Base-by-base conservation (phyloP, 2,888 invertebrate genomes). In the Ischnus inquisitorius region DNA sequence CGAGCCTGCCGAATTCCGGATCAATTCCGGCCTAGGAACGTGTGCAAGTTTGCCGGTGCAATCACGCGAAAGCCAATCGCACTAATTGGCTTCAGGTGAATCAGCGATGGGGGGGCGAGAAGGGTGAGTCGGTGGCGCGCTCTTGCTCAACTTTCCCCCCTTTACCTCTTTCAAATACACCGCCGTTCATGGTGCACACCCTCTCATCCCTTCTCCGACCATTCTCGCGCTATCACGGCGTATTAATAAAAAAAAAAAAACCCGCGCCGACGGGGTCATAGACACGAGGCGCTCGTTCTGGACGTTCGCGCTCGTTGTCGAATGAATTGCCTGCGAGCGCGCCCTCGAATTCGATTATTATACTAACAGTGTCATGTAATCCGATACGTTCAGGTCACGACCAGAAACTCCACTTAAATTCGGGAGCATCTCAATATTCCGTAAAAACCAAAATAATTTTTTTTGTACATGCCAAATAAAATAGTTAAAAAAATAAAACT, bases 41-140 rank as follows among this genome's bases (percentile, higher is more conserved):
- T 83, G 77, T 80, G 72, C 81, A 85, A 82, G 83, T 88, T 89
- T 85, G 86, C 82, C 79, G 67, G 87, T 87, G 86, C 86, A 87
- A 88, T 89, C 86, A 85, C 83, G 86, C 84, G 84, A 83, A 86
- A 87, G 87, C 86, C 86, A 88, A 88, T 88, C 85, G 87, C 79
- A 83, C 87, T 87, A 88, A 89, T 89, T 87, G 87, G 87, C 87
- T 87, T 79, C 86, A 82, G 85, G 86, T 85, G 84, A 86, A 86
- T 88, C 86, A 84, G 84, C 82, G 78, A n/a, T n/a, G 79, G 46
- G 72, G 43, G 14, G 74, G 74, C 5, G 67, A 12, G 64, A 41
- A 16, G 48, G 48, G 77, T 16, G 57, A 34, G n/a, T 43, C 43
- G 79, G 68, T 57, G 71, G 67, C 83, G 28, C 46, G 57, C 82